These are phyloP conservation scores for Serranus cabrilla DNA, from an alignment of 2,797 vertebrate species.

Conservation along the genomic window DNA sequence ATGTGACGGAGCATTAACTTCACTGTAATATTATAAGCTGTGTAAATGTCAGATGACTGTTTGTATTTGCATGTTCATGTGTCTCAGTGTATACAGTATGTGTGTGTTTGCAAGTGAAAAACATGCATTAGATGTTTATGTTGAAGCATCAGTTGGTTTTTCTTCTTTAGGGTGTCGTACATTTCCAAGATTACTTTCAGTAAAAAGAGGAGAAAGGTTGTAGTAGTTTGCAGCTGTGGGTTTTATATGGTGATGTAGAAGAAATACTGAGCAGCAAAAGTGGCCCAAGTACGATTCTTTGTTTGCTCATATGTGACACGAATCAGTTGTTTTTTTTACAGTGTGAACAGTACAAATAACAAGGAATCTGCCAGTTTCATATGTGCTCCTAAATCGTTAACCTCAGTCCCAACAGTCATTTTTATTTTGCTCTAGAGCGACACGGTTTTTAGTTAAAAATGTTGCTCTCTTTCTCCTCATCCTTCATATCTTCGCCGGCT, in stretches of 20 bases:
- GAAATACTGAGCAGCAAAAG: not conserved
- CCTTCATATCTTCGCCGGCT: too few relatives aligned
- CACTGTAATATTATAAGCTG: slow-evolving; percentile 1
- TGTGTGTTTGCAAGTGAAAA: slow-evolving; percentile 1
- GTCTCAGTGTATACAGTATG: not conserved
- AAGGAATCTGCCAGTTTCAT: too few relatives aligned
- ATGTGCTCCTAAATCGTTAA: too few relatives aligned
- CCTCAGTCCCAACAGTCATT: too few relatives aligned
- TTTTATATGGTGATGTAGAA: not conserved
- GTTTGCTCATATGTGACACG: too few relatives aligned
- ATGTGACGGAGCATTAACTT: not conserved
- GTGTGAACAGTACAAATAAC: too few relatives aligned
- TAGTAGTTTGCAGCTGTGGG: not conserved
- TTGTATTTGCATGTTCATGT: not conserved
- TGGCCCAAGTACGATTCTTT: too few relatives aligned
- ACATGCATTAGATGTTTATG: slow-evolving; percentile 11
- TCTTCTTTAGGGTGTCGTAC: not conserved
- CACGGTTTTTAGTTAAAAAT: too few relatives aligned
- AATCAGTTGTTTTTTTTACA: too few relatives aligned
- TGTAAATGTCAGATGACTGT: slow-evolving; percentile 18
- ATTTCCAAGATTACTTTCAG: not conserved
- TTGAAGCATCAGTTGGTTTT: not conserved
- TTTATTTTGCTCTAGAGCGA: too few relatives aligned
- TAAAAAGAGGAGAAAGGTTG: not conserved
- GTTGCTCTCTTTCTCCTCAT: too few relatives aligned